These are phyloP conservation scores for Pegoplata infirma DNA, from an alignment of 2,888 invertebrate species.

Conservation along the genomic window DNA sequence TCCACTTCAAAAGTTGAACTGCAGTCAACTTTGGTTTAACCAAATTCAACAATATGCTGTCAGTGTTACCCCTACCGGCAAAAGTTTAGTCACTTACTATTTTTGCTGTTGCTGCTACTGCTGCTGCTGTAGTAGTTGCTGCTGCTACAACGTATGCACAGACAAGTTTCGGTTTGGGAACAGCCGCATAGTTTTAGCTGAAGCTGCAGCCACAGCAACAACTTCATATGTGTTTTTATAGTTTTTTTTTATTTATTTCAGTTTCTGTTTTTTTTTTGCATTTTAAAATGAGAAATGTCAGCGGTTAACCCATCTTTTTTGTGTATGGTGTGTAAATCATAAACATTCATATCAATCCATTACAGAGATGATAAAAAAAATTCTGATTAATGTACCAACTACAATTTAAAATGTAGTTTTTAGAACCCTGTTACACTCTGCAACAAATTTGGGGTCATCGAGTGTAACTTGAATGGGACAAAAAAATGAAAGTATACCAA, in stretches of 20 bases:
- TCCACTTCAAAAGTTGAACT: conserved; percentile 60
- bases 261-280: conserved; percentile 18
- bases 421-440: too few species aligned
- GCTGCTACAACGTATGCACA: background rate
- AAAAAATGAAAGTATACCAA: too few species aligned
- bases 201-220: conserved; percentile 15
- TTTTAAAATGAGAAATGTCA: conserved; percentile 54
- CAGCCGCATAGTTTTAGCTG: too few species aligned
- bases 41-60: background rate
- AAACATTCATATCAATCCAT: conserved; percentile 1
- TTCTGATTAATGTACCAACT: too few species aligned
- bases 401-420: too few species aligned
- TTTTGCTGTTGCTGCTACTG: too few species aligned
- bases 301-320: conserved; percentile 52
- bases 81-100: background rate
- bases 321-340: conserved; percentile 14
- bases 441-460: too few species aligned
- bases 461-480: too few species aligned
- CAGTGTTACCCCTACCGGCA: background rate
- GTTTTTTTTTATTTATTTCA: background rate
- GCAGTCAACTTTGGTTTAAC: background rate
- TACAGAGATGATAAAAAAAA: too few species aligned
- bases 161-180: background rate
- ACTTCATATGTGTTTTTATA: background rate
- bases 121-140: too few species aligned